Evolutionary conservation across 2,888 invertebrate genomes (phyloP), one percentile per base, ranked within the genome.

Genomic region (Seira musarum): DNA sequence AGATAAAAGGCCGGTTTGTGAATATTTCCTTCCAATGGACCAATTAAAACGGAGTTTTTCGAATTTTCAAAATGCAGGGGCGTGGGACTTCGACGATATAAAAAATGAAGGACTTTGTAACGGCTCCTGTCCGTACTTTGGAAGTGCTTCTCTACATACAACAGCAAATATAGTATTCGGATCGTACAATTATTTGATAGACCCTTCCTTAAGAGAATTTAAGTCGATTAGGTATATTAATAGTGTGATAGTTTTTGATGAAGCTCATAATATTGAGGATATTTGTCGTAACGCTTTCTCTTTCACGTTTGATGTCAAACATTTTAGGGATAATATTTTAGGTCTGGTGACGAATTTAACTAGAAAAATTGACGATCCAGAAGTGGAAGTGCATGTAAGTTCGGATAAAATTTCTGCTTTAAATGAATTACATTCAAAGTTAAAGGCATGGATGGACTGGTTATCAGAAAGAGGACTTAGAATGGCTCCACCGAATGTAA

Each of bases 261-360:
- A 91, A 87, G 91, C 91, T 1, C 91, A 92, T 87, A 92, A 91
- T 86, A 90, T 91, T 19, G 91, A 92, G 87, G 91, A 91, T 87
- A 88, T 89, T 15, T 88, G 90, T 1, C 84, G 90, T 17, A 90
- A 90, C n/a, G 89, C 90, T 1, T 89, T 89, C 35, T 80, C 81
- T 0, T n/a, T 73, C 5, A 57, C 2, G 0, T 40, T 77, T 24
- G 71, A 72, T 19, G 13, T 69, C 10, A 13, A 73, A n/a, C 24
- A 25, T n/a, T 71, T 78, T 1, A 72, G 72, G 1, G 61, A 63
- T n/a, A 15, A 22, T 21, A 21, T 61, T 0, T 17, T 24, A 13
- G 21, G 1, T 1, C 13, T n/a, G 0, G 78, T 78, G 13, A 64
- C 60, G 10, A 46, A 24, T 24, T 22, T 78, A n/a, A n/a, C n/a